These are phyloP conservation scores for Pseudochaenichthys georgianus DNA, from an alignment of 2,797 vertebrate genomes.

Conservation along the genomic window DNA sequence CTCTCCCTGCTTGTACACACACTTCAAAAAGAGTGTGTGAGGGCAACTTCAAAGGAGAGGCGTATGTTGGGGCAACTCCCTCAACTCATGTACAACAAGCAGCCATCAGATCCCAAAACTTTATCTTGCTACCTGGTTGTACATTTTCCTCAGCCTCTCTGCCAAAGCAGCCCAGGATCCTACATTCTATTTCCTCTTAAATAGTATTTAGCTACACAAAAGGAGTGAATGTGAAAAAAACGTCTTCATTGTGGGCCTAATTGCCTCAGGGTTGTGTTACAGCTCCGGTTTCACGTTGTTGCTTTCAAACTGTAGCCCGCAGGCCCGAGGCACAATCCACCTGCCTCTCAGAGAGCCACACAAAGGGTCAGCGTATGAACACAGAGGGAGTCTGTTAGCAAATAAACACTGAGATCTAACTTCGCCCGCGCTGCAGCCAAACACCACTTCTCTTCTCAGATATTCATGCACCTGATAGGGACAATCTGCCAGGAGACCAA, in stretches of 20 bases:
- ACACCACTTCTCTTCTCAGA: constrained; percentile 54
- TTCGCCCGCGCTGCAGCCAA: constrained; percentile 50
- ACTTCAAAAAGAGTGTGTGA: constrained; percentile 29
- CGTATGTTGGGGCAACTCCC: constrained; percentile 32
- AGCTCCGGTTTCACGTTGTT: constrained; percentile 84
- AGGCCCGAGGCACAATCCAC: constrained; percentile 83
- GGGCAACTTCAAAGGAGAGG: constrained; percentile 63
- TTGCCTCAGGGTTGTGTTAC: constrained; percentile 86
- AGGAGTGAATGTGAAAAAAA: constrained; percentile 76
- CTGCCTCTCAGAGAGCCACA: constrained; percentile 82
- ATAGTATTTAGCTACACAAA: constrained; percentile 84
- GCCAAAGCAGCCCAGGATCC: constrained; percentile 54
- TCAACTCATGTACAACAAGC: constrained; percentile 21
- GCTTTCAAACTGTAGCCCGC: constrained; percentile 86
- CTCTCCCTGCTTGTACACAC: constrained; percentile 24
- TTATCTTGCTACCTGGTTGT: constrained; percentile 20
- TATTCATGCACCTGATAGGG: constrained; percentile 66
- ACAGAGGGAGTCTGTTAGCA: constrained; percentile 83
- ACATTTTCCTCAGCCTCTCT: constrained; percentile 32
- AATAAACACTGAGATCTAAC: constrained; percentile 78
- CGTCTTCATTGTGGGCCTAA: constrained; percentile 85
- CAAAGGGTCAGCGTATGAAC: constrained; percentile 80
- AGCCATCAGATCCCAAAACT: constrained; percentile 21
- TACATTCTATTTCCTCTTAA: constrained; percentile 77
- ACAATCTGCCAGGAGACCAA: constrained; percentile 51